These are phyloP conservation scores for Oreochromis mossambicus DNA, from an alignment of 2,797 vertebrate genomes.

Conservation along the genomic window DNA sequence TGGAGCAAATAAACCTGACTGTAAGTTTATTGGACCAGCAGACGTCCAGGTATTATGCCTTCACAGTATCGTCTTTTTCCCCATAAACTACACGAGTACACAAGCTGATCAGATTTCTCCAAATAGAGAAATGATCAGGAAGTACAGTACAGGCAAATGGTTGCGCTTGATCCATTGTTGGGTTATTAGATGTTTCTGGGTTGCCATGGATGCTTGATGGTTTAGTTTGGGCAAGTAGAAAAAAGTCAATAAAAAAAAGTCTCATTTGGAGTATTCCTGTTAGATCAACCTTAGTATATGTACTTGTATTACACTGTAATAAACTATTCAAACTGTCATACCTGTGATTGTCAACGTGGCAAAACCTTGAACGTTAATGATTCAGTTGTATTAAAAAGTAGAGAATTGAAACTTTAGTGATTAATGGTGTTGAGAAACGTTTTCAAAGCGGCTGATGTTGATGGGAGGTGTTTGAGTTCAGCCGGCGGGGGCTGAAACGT, in stretches of 20 bases:
- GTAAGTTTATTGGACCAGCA: accelerated
- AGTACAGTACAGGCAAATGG: not conserved
- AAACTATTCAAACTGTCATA: accelerated
- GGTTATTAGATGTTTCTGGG: not conserved
- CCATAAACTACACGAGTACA: not conserved
- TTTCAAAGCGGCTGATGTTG: not conserved
- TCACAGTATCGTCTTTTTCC: not conserved
- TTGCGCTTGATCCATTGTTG: not conserved
- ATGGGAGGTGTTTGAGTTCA: not conserved
- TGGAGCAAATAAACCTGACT: not conserved
- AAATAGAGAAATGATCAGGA: not conserved
- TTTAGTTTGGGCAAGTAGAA: not conserved
- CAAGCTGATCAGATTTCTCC: not conserved
- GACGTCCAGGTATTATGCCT: not conserved
- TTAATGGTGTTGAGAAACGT: not conserved
- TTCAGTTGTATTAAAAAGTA: not conserved
- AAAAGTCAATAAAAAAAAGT: no score
- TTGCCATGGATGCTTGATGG: not conserved
- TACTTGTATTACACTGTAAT: not conserved
- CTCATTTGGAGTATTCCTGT: not conserved
- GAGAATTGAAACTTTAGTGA: not conserved
- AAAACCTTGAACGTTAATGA: not conserved
- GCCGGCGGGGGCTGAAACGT: not conserved
- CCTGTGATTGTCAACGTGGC: accelerated
- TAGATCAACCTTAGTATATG: not conserved